Conservation (phyloP, 2,888 invertebrate genomes). For the Asteroscopus sphinx region DNA sequence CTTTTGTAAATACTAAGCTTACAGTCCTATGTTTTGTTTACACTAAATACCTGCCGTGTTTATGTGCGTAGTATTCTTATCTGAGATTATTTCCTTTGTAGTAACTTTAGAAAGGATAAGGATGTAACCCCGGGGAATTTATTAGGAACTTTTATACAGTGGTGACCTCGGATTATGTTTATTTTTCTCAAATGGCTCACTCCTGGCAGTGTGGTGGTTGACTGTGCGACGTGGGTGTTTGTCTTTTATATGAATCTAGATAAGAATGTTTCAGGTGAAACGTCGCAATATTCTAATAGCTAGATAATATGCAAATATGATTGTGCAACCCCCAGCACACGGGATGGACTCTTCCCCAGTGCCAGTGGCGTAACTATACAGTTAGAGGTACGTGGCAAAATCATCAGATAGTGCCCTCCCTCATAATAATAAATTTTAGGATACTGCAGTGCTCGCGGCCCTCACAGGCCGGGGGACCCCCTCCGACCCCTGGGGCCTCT, state of each 20-base stretch:
- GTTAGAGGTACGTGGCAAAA: too few relatives aligned
- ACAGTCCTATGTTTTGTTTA: conserved; percentile 3
- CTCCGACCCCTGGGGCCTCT: too few relatives aligned
- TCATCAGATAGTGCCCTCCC: too few relatives aligned
- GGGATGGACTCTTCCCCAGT: too few relatives aligned
- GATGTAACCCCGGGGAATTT: background rate
- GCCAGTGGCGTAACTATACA: too few relatives aligned
- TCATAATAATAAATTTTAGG: too few relatives aligned
- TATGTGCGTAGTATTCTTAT: background rate
- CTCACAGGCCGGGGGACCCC: too few relatives aligned
- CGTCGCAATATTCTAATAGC: too few relatives aligned
- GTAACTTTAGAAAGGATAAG: background rate
- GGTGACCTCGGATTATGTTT: conserved; percentile 10
- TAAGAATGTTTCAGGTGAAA: background rate
- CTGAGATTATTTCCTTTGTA: conserved; percentile 2
- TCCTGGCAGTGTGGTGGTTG: background rate
- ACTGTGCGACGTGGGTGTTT: background rate
- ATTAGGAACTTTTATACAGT: background rate
- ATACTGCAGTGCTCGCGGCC: too few relatives aligned
- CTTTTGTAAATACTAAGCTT: conserved; percentile 7
- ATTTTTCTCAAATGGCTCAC: background rate
- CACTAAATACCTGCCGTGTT: conserved; percentile 11
- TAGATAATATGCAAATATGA: too few relatives aligned
- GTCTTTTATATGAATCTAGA: background rate
- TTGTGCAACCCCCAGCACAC: too few relatives aligned